Evolutionary conservation across 2,888 invertebrate genomes (phyloP).

Genomic region (Eristalis tenax): DNA sequence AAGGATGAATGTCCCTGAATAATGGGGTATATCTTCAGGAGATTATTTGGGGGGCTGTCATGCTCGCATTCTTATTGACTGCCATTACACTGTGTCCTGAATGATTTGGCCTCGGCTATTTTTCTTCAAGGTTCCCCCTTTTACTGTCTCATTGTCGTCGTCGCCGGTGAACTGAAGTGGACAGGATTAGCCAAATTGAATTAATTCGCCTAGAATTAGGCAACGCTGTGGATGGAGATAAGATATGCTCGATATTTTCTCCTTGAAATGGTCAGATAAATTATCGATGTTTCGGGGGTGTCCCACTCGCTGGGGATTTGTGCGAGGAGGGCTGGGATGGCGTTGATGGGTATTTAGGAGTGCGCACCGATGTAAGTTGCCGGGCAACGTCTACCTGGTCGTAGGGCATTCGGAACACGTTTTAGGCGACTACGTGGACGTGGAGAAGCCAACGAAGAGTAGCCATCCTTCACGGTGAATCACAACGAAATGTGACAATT

Average conservation of each 20-base stretch:
- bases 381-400: background rate
- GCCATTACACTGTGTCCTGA: conserved; percentile 33
- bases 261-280: background rate
- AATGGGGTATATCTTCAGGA: background rate
- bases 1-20: conserved; percentile 10
- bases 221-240: background rate
- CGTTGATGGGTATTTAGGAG: background rate
- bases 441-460: too few relatives aligned
- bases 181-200: conserved; percentile 43
- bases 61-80: conserved; percentile 30
- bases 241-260: background rate
- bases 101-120: conserved; percentile 5
- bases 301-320: background rate
- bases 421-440: background rate
- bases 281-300: background rate
- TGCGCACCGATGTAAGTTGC: background rate
- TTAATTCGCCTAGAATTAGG: conserved; percentile 35
- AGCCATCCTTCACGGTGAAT: too few relatives aligned
- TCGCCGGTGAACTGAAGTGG: conserved; percentile 7
- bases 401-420: background rate
- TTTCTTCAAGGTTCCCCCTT: conserved; percentile 21
- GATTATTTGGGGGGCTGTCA: background rate
- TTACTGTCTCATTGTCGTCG: conserved; percentile 6
- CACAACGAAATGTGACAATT: too few relatives aligned
- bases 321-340: background rate